A percentile compares a stretch with the other conserved stretches of the same genome.
These are phyloP conservation scores for Chrysemys picta DNA, from an alignment of 2,113 vertebrate species.

Conservation along the genomic window DNA sequence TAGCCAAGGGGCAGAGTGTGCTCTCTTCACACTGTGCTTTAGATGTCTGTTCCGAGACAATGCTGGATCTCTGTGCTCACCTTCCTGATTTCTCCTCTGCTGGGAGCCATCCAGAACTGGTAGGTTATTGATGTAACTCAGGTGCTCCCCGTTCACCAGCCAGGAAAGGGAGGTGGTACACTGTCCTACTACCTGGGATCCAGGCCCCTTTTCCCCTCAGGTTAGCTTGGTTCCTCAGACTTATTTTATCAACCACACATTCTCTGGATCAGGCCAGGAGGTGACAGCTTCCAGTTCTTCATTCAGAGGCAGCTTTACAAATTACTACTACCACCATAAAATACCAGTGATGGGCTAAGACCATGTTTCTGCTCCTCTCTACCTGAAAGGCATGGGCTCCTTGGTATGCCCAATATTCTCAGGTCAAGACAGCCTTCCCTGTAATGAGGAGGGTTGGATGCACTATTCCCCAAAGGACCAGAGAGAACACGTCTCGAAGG, in stretches of 20 bases:
- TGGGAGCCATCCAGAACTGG: background rate
- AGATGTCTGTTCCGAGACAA: background rate
- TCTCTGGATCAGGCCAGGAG: background rate
- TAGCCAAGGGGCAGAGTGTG: background rate
- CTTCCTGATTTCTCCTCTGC: background rate
- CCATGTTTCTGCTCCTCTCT: background rate
- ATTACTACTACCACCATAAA: background rate
- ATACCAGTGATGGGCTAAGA: background rate
- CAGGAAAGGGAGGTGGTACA: rapidly evolving
- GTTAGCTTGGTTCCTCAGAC: background rate
- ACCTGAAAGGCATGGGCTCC: background rate
- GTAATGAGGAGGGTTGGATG: background rate
- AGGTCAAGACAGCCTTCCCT: background rate
- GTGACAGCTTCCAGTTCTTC: background rate
- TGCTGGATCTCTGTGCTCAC: background rate
- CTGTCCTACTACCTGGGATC: background rate
- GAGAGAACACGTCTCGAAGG: background rate
- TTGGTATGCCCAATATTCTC: background rate
- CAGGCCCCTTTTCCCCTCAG: background rate
- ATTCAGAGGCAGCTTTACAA: background rate
- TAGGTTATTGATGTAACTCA: background rate
- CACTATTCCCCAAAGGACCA: too few relatives aligned
- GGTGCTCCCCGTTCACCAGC: background rate
- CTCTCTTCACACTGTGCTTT: rapidly evolving
- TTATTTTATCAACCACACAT: background rate